phyloP scores from a whole-genome alignment of 1,140 invertebrate species.

The Oryctes rhinoceros region DNA sequence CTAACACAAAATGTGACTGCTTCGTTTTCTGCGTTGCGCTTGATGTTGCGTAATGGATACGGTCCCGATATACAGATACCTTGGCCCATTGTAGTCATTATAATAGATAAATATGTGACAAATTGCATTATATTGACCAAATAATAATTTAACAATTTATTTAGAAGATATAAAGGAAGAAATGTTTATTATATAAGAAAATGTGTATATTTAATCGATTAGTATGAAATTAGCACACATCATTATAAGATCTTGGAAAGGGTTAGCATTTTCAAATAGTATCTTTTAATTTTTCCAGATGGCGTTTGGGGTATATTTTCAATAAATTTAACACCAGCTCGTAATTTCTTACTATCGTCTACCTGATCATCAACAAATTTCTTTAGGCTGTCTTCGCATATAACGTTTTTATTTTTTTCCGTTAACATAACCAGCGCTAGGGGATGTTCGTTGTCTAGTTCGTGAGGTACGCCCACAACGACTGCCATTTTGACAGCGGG shows the following conservation, averaged over 20 bases:
- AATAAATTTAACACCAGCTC: slow-evolving; percentile 54
- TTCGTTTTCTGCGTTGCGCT: too few species aligned
- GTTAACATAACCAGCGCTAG: slow-evolving; percentile 74
- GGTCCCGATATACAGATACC: too few species aligned
- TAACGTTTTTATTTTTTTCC: background rate
- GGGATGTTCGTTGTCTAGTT: slow-evolving; percentile 72
- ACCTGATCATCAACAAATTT: slow-evolving; percentile 51
- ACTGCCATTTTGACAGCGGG: slow-evolving; percentile 77
- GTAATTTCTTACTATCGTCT: slow-evolving; percentile 52
- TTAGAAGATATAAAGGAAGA: too few species aligned
- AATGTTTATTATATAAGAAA: too few species aligned
- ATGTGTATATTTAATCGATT: too few species aligned
- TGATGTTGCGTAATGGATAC: too few species aligned
- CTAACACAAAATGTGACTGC: too few species aligned
- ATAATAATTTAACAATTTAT: too few species aligned
- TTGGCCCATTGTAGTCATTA: too few species aligned
- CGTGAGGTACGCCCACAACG: slow-evolving; percentile 78
- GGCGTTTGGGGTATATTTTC: slow-evolving; percentile 50
- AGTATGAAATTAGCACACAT: background rate
- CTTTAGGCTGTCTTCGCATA: slow-evolving; percentile 48
- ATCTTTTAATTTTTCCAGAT: slow-evolving; percentile 50
- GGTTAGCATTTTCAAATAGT: slow-evolving; percentile 9
- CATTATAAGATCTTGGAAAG: background rate
- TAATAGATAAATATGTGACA: too few species aligned
- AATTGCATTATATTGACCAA: too few species aligned